Evolutionary conservation across 2,888 invertebrate genomes (phyloP).

Genomic region (Slavum lentiscoides): DNA sequence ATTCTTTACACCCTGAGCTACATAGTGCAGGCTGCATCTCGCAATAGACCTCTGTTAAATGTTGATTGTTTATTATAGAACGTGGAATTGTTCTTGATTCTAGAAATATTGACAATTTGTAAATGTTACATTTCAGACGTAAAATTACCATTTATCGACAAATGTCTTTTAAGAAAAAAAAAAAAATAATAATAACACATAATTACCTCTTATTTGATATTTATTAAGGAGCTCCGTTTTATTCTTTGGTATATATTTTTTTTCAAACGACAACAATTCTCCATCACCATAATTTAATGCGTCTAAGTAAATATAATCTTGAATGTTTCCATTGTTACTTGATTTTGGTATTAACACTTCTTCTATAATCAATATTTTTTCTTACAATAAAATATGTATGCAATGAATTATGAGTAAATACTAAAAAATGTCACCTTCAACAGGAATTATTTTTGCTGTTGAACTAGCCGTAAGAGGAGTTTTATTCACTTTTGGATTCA

Average conservation of each 20-base stretch:
- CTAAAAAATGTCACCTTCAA: too few species aligned
- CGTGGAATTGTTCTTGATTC: not conserved
- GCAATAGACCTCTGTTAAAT: slow-evolving; percentile 12
- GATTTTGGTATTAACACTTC: slow-evolving; percentile 9
- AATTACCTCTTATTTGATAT: too few species aligned
- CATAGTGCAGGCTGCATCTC: slow-evolving; percentile 20
- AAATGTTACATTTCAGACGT: too few species aligned
- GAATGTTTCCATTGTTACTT: slow-evolving; percentile 4
- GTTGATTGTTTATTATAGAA: slow-evolving; percentile 2
- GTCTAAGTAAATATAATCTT: slow-evolving; percentile 30
- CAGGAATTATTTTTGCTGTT: too few species aligned
- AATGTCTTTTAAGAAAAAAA: too few species aligned
- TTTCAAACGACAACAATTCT: slow-evolving; percentile 4
- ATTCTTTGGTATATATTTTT: not conserved
- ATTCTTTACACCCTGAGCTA: not conserved
- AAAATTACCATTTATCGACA: too few species aligned
- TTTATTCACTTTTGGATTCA: too few species aligned
- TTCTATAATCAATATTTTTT: too few species aligned
- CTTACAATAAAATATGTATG: too few species aligned
- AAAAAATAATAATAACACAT: too few species aligned
- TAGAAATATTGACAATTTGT: slow-evolving; percentile 8
- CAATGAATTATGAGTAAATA: too few species aligned
- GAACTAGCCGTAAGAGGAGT: too few species aligned
- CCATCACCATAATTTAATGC: slow-evolving; percentile 10
- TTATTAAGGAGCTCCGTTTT: not conserved